Evolutionary conservation across 37 sponge, comb jelly and placozoan species (phyloP).

Genomic region (Agelas oroides): DNA sequence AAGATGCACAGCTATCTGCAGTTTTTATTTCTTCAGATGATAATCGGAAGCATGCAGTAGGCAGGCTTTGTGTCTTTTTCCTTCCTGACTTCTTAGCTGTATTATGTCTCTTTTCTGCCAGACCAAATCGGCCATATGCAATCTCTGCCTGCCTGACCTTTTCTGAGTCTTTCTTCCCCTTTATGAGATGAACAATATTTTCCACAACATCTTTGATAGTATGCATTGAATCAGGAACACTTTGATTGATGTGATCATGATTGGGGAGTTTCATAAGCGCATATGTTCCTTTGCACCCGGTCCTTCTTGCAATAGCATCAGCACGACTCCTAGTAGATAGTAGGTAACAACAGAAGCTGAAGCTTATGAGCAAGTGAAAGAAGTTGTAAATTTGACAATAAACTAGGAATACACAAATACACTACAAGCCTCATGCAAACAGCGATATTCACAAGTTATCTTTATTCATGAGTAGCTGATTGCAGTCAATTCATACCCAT

Average conservation of each 20-base stretch:
- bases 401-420: too few species aligned
- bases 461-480: too few species aligned
- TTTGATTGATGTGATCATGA: slow-evolving; percentile 12
- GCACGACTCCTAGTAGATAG: neutral
- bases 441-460: too few species aligned
- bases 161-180: slow-evolving; percentile 23
- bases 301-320: neutral
- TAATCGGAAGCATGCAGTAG: too few species aligned
- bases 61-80: too few species aligned
- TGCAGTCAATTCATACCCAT: too few species aligned
- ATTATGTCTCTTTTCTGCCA: neutral
- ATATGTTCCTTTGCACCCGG: slow-evolving; percentile 45
- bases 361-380: too few species aligned
- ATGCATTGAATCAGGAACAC: slow-evolving; percentile 48
- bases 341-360: too few species aligned
- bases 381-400: too few species aligned
- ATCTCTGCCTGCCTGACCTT: neutral
- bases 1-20: neutral
- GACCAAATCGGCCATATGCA: neutral
- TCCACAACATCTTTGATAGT: slow-evolving; percentile 32
- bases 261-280: slow-evolving; percentile 20
- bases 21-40: neutral
- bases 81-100: neutral
- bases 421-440: too few species aligned
- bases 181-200: slow-evolving; percentile 22